Evolutionary conservation across 2,113 vertebrate genomes (phyloP), one percentile per base, ranked within the genome.

Genomic region (Clupea harengus): DNA sequence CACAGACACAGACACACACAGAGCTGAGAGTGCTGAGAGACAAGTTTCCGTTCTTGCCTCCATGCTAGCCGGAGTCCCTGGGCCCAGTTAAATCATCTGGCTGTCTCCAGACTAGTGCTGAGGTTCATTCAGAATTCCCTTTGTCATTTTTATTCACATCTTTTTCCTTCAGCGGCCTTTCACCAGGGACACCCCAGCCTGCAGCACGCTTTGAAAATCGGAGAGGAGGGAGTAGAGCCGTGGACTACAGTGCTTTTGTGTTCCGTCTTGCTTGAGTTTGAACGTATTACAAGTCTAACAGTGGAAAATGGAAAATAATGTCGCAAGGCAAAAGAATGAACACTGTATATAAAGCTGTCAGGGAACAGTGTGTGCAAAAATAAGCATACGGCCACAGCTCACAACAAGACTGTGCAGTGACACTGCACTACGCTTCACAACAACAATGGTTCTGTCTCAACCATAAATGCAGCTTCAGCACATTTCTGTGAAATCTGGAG

Each of bases 71-170:
- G 11, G 4, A 32, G 25, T 78, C 72, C 25, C 72, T 32, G 25
- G 15, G 28, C 32, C 28, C 72, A 32, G 72, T 39, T 78, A 78
- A 78, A 78, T 78, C 72, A 78, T 32, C 72, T 32, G 3, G 28
- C 72, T 39, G 72, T 44, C 9, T 39, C 72, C 72, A 78, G 72
- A 78, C 39, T 28, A 39, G 72, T 39, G 32, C 72, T 28, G 72
- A 10, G 72, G 25, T 78, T 78, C 72, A 78, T 78, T 78, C 72
- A 78, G 72, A 78, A 78, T 78, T 78, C 72, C 13, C 72, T 78
- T 39, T 78, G 72, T 78, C 72, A 39, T 28, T 78, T 78, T 78
- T 78, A 17, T 78, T 32, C 72, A 78, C 32, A 32, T 78, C 72
- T 78, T 28, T 78, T 78, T 78, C 72, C 72, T 39, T 78, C 72